phyloP scores from a whole-genome alignment of 1,140 invertebrate species.

The Euborellia annulipes region DNA sequence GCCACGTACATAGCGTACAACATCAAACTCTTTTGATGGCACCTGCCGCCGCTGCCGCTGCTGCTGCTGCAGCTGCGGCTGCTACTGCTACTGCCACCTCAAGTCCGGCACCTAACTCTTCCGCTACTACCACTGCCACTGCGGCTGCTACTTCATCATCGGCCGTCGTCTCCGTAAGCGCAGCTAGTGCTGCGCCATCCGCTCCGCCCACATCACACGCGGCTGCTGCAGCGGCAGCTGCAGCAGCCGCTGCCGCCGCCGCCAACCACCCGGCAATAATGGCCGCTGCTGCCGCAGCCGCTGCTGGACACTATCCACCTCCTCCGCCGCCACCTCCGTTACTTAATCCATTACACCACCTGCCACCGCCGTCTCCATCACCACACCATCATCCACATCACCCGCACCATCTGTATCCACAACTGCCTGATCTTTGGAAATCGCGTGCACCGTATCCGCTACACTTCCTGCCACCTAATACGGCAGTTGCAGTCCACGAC shows the following conservation, averaged over 20 bases:
- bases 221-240: conserved; percentile 26
- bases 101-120: conserved; percentile 11
- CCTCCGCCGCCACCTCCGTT: conserved; percentile 11
- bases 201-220: conserved; percentile 21
- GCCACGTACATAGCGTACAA: conserved; percentile 37
- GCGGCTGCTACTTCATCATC: conserved; percentile 18
- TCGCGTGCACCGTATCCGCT: too few relatives aligned
- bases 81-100: conserved; percentile 9
- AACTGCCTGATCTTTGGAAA: background rate
- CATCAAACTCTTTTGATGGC: conserved; percentile 38
- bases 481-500: too few relatives aligned
- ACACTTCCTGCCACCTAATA: too few relatives aligned
- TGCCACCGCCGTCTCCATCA: conserved; percentile 15
- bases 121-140: conserved; percentile 18
- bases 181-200: conserved; percentile 21
- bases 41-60: conserved; percentile 21
- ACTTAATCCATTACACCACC: conserved; percentile 17
- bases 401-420: conserved; percentile 6
- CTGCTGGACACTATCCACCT: background rate
- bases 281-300: conserved; percentile 10
- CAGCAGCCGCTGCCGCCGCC: conserved; percentile 28
- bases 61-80: conserved; percentile 19
- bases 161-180: conserved; percentile 25
- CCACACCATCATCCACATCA: too few relatives aligned
- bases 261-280: conserved; percentile 28